Base-by-base conservation (phyloP, 2,888 invertebrate species). In the Lepidonotus clava region DNA sequence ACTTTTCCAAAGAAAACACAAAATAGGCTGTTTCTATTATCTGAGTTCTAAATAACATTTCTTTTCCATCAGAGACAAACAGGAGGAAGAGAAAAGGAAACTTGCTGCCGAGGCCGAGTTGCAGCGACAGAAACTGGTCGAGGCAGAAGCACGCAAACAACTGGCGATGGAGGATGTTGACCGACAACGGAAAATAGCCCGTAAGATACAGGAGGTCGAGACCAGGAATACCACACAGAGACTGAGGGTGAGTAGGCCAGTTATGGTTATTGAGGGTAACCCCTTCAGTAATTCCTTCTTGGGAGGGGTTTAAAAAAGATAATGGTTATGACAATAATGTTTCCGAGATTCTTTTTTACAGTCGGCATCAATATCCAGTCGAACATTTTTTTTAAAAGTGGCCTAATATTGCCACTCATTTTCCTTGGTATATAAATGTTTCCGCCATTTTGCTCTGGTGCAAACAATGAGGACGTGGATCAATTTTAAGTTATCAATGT, bases 141-240 rank as follows among this genome's bases (percentile, higher is more conserved):
- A 90, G 61, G 87, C 87, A 14, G 83, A 88, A 38, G 87, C 90
- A 28, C 85, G 86, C 56, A 83, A 91, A 18, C 88, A 89, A n/a
- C 85, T 89, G 21, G 84, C 89, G 51, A 87, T 88, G 36, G 80
- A 77, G 36, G 88, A 89, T 40, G 90, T 90, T 41, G 91, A 92
- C 76, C 89, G 89, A 84, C 89, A 89, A 41, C 87, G 90, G 66
- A 80, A 90, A 21, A 46, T 91, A 34, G 85, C 90, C 71, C 86
- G 89, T 84, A 91, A 90, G 87, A 85, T 91, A 41, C 90, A 90
- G 76, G 89, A 91, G 84, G 83, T 91, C 21, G 90, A 92, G 83
- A 87, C 90, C 8, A 90, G 88, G 77, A 89, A 90, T 77, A 90
- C 90, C 0, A 90, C 91, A 1, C 88, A 90, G n/a, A 91, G 91